phyloP scores from a whole-genome alignment of 1,140 invertebrate species.

The Campoletis sonorensis region DNA sequence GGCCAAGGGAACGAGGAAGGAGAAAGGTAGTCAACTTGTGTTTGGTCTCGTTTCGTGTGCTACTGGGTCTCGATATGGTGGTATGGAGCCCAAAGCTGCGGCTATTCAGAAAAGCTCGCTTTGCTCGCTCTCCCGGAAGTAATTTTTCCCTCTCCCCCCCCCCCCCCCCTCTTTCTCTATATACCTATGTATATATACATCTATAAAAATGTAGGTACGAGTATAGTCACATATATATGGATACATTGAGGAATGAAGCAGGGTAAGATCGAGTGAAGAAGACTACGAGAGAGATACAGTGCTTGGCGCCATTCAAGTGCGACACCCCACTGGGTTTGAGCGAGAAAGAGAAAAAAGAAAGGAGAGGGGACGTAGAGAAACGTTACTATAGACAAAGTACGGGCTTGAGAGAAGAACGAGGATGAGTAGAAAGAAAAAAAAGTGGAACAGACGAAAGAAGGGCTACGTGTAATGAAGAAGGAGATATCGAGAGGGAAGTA shows the following conservation, averaged over 20 bases:
- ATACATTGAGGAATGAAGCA: neutral
- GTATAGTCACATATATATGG: neutral
- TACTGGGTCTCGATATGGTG: neutral
- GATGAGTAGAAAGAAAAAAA: slow-evolving; percentile 10
- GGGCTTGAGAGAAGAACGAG: slow-evolving; percentile 26
- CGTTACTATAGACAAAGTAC: slow-evolving; percentile 26
- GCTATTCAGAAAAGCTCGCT: slow-evolving; percentile 52
- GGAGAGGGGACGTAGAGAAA: slow-evolving; percentile 32
- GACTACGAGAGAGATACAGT: slow-evolving; percentile 10
- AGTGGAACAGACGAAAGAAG: neutral
- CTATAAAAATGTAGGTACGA: too few relatives aligned
- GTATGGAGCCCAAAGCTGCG: slow-evolving; percentile 3
- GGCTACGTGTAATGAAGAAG: slow-evolving; percentile 40
- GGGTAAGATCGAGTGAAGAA: neutral
- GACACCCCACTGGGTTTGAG: neutral
- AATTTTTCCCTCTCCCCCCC: slow-evolving; percentile 49
- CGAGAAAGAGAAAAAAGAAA: neutral
- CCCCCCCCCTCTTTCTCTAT: neutral
- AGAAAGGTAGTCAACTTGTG: slow-evolving; percentile 30
- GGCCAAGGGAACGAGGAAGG: neutral
- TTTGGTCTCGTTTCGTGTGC: slow-evolving; percentile 51
- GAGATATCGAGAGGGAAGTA: slow-evolving; percentile 44
- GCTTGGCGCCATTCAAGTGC: slow-evolving; percentile 5
- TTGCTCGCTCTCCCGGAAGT: slow-evolving; percentile 63
- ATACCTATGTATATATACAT: neutral